phyloP scores from a whole-genome alignment of 2,888 invertebrate species.

The Drosophila dives region DNA sequence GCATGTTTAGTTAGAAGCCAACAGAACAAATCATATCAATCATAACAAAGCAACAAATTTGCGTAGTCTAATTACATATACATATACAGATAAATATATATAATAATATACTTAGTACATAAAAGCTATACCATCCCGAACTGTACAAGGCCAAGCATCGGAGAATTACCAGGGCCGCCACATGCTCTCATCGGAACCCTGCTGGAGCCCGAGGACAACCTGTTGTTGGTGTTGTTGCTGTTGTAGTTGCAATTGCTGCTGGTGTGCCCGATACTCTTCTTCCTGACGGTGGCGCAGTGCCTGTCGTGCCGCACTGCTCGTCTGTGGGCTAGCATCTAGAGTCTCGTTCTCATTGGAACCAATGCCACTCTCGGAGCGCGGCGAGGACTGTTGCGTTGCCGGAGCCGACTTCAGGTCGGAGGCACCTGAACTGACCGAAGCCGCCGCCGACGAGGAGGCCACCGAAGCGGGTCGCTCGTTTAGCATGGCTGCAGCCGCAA shows the following conservation, averaged over 20 bases:
- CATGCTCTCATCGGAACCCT: constrained; percentile 85
- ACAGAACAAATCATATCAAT: constrained; percentile 26
- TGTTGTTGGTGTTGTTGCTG: constrained; percentile 27
- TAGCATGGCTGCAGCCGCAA: constrained; percentile 43
- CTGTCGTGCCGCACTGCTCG: constrained; percentile 68
- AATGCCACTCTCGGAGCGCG: constrained; percentile 68
- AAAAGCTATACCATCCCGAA: constrained; percentile 55
- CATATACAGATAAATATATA: constrained; percentile 43
- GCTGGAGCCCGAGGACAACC: constrained; percentile 43
- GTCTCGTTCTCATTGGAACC: constrained; percentile 71
- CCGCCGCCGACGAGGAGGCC: constrained; percentile 59
- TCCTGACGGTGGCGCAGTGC: constrained; percentile 70
- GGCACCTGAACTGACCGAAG: constrained; percentile 73
- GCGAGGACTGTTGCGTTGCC: constrained; percentile 71
- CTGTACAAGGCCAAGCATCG: constrained; percentile 51
- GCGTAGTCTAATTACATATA: constrained; percentile 70
- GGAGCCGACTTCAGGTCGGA: constrained; percentile 72
- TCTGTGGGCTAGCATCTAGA: constrained; percentile 64
- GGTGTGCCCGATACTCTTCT: constrained; percentile 67
- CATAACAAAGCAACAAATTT: constrained; percentile 64
- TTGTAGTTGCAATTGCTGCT: constrained; percentile 27
- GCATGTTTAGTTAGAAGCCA: constrained; percentile 22
- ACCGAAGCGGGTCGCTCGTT: constrained; percentile 72
- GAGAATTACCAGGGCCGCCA: constrained; percentile 86
- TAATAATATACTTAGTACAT: constrained; percentile 62